These are phyloP conservation scores for Drosophila kambysellisi DNA, from an alignment of 2,888 invertebrate genomes.

Conservation along the genomic window DNA sequence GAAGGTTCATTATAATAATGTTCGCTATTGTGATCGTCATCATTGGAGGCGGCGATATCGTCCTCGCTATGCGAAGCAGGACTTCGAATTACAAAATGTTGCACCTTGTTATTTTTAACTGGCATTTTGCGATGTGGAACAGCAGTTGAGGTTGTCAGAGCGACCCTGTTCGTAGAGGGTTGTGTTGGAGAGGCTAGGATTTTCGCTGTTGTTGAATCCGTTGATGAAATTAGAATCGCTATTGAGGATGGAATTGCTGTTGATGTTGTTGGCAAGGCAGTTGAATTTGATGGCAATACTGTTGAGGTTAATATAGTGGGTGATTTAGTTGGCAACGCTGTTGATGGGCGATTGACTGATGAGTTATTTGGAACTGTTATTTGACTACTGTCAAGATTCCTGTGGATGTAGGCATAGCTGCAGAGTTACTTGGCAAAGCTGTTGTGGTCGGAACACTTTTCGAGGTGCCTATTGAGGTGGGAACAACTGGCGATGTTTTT, in stretches of 20 bases:
- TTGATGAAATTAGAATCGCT: neutral
- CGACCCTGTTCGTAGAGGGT: neutral
- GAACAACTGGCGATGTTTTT: neutral
- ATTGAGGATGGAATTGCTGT: neutral
- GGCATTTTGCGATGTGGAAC: constrained; percentile 4
- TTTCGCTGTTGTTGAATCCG: neutral
- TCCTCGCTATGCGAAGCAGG: constrained; percentile 13
- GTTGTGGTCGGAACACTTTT: neutral
- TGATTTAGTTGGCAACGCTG: neutral
- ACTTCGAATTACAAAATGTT: constrained; percentile 10
- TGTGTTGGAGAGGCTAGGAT: neutral
- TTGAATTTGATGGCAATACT: neutral
- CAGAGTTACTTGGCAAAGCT: neutral
- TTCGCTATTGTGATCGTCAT: neutral
- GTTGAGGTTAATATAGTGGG: neutral
- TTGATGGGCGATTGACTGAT: neutral
- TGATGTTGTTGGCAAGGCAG: neutral
- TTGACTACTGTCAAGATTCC: neutral
- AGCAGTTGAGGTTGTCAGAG: neutral
- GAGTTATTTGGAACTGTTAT: neutral
- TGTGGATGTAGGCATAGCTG: neutral
- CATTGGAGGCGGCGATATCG: neutral
- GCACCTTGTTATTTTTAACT: constrained; percentile 1
- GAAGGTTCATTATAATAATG: neutral
- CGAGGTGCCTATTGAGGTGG: neutral